Percentiles rank a stretch among this genome's conserved stretches.
phyloP scores from a whole-genome alignment of 2,888 invertebrate species.

The Clitarchus hookeri region DNA sequence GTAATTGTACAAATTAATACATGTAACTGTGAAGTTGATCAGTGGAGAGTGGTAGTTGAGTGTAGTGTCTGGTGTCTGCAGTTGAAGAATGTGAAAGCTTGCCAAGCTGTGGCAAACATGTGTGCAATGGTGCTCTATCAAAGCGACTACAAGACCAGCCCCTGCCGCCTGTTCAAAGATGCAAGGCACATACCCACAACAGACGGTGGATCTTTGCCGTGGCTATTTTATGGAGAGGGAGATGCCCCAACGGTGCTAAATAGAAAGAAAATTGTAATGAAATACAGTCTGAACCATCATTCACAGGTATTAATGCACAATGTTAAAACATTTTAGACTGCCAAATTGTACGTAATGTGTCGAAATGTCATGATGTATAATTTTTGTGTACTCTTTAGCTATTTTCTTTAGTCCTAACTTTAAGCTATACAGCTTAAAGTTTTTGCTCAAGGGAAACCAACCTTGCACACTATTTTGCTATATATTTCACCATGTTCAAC shows the following conservation, averaged over 20 bases:
- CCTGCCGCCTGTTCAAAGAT: constrained; percentile 53
- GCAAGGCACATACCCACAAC: constrained; percentile 47
- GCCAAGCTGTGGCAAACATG: constrained; percentile 70
- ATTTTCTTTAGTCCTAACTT: too few species aligned
- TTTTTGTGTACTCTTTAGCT: too few species aligned
- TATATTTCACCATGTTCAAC: too few species aligned
- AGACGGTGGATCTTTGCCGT: constrained; percentile 48
- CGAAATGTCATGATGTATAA: too few species aligned
- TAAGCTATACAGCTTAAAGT: too few species aligned
- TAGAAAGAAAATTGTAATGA: constrained; percentile 54
- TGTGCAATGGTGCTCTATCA: constrained; percentile 64
- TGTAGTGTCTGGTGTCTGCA: constrained; percentile 41
- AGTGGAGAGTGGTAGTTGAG: too few species aligned
- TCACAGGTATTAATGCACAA: constrained; percentile 50
- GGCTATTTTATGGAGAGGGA: constrained; percentile 58
- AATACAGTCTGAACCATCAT: constrained; percentile 54
- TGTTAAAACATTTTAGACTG: neutral
- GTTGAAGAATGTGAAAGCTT: constrained; percentile 60
- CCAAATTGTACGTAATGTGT: too few species aligned
- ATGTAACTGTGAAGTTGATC: too few species aligned
- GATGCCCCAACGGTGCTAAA: constrained; percentile 56
- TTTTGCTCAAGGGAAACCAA: too few species aligned
- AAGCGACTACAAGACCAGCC: constrained; percentile 56
- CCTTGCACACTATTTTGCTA: too few species aligned
- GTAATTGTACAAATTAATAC: too few species aligned